Evolutionary conservation across 2,113 vertebrate species (phyloP).

Genomic region (Baryphthengus martii): DNA sequence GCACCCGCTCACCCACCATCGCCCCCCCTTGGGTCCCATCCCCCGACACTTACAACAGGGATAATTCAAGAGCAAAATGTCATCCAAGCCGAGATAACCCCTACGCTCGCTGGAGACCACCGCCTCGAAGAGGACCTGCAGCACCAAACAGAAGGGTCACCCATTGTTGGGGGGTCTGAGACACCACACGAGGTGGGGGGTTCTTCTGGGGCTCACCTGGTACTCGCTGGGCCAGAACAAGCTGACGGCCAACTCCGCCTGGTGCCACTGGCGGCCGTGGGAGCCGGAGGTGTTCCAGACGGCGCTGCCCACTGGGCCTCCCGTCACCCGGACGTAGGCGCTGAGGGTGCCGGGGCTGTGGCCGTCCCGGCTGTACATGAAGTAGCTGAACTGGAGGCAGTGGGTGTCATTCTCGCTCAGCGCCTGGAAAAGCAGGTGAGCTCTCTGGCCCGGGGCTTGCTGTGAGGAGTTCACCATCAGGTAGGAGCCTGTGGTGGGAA

Average conservation of each 20-base stretch:
- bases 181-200: rapidly evolving
- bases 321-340: conserved; percentile 88
- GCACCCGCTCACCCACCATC: not conserved
- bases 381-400: conserved; percentile 97
- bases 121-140: conserved; percentile 92
- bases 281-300: conserved; percentile 91
- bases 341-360: conserved; percentile 89
- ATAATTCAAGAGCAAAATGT: conserved; percentile 94
- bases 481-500: conserved; percentile 82
- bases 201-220: conserved; percentile 79
- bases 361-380: conserved; percentile 91
- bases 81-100: conserved; percentile 93
- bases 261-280: conserved; percentile 91
- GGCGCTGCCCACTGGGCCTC: conserved; percentile 84
- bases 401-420: conserved; percentile 98
- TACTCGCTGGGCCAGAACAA: conserved; percentile 98
- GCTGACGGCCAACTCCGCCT: conserved; percentile 94
- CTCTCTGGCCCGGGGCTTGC: conserved; percentile 85
- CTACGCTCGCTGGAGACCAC: conserved; percentile 84
- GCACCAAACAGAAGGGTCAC: not conserved
- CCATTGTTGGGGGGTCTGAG: rapidly evolving
- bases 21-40: not conserved
- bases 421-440: conserved; percentile 88
- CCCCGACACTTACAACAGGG: conserved; percentile 88
- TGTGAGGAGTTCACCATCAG: conserved; percentile 96